These are phyloP conservation scores for Siphamia tubifer DNA, from an alignment of 2,113 vertebrate genomes.

Conservation along the genomic window DNA sequence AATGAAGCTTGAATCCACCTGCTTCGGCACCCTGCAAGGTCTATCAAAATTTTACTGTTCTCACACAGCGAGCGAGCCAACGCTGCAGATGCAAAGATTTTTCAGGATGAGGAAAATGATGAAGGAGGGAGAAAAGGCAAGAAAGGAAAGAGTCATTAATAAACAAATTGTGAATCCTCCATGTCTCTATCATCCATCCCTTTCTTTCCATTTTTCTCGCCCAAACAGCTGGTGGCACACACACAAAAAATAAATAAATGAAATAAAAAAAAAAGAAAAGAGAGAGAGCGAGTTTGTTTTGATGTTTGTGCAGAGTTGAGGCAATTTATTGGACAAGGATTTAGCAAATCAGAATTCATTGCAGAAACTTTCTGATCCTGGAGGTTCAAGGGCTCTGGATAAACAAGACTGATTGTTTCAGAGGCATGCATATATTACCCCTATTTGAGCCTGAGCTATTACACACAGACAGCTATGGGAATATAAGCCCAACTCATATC, in stretches of 20 bases:
- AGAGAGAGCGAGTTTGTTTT: slow-evolving; percentile 57
- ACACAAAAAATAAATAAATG: no score
- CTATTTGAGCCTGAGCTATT: slow-evolving; percentile 56
- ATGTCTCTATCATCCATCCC: slow-evolving; percentile 27
- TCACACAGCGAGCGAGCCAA: slow-evolving; percentile 5
- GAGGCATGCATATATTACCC: slow-evolving; percentile 69
- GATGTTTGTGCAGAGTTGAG: slow-evolving; percentile 62
- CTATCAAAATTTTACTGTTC: slow-evolving; percentile 32
- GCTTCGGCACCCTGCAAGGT: slow-evolving; percentile 19
- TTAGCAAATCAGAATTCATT: slow-evolving; percentile 75
- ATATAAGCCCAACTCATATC: slow-evolving; percentile 37
- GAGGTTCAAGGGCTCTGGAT: slow-evolving; percentile 73
- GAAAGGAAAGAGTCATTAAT: slow-evolving; percentile 43
- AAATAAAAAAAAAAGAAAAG: no score
- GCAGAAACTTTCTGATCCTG: slow-evolving; percentile 69
- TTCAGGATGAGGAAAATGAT: slow-evolving; percentile 13
- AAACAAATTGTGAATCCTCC: slow-evolving; percentile 59
- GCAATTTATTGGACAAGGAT: slow-evolving; percentile 78
- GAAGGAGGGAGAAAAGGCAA: neutral
- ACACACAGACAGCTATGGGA: slow-evolving; percentile 50
- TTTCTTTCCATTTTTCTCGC: slow-evolving; percentile 36
- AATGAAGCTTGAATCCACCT: slow-evolving; percentile 22
- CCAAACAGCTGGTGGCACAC: slow-evolving; percentile 51
- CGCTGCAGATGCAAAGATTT: slow-evolving; percentile 30
- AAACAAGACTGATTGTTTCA: slow-evolving; percentile 77